Conservation (phyloP, 1,140 invertebrate species). For the Diplogasteroides magnus region DNA sequence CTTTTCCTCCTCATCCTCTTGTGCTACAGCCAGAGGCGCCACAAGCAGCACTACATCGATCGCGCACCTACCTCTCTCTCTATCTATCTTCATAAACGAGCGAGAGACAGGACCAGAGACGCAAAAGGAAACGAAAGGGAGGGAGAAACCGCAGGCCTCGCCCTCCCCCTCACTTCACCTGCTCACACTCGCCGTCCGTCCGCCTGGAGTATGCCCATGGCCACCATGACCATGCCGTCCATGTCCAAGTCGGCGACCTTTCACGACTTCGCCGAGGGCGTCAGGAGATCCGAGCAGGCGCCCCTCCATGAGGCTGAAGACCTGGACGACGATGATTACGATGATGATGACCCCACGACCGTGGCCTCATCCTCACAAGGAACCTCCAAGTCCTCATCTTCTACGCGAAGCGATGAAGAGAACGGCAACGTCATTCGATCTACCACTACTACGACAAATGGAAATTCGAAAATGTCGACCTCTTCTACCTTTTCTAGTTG, state of each 20-base stretch:
- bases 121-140: not conserved
- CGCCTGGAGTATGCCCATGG: not conserved
- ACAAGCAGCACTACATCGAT: not conserved
- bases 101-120: not conserved
- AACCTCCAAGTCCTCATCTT: too few relatives aligned
- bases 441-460: not conserved
- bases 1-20: too few relatives aligned
- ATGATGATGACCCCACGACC: not conserved
- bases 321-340: not conserved
- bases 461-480: not conserved
- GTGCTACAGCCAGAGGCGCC: not conserved
- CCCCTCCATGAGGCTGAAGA: not conserved
- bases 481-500: not conserved
- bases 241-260: not conserved
- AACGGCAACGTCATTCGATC: not conserved
- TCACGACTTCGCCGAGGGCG: not conserved
- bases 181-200: not conserved
- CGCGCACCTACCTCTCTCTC: not conserved
- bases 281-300: not conserved
- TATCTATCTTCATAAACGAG: not conserved
- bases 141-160: not conserved
- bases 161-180: not conserved
- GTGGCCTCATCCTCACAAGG: too few relatives aligned
- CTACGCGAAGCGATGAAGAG: not conserved
- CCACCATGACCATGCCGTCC: too few relatives aligned